Conservation (phyloP, 2,888 invertebrate species). For the Chloroclysta siterata region DNA sequence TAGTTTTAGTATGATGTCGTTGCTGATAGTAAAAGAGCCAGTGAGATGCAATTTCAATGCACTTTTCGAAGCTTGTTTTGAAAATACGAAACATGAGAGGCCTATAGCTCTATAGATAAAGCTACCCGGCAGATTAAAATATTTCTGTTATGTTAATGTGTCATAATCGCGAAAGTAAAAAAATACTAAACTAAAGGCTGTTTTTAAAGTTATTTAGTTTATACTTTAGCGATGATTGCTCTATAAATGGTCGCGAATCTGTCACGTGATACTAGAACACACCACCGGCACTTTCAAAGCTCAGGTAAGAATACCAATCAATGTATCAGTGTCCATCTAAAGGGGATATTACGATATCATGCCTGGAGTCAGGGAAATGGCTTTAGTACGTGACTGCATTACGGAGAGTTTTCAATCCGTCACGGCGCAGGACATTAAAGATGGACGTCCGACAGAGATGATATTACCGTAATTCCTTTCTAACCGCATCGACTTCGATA, state of each 20-base stretch:
- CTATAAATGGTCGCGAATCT: background rate
- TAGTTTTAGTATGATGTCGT: background rate
- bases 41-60: background rate
- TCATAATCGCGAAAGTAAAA: too few species aligned
- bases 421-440: constrained; percentile 54
- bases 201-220: too few species aligned
- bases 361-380: constrained; percentile 47
- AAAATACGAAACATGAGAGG: too few species aligned
- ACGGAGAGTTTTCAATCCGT: constrained; percentile 65
- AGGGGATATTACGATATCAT: constrained; percentile 35
- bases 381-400: constrained; percentile 62
- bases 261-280: background rate
- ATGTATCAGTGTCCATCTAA: constrained; percentile 12
- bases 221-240: too few species aligned
- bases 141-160: too few species aligned
- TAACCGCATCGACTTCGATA: constrained; percentile 13
- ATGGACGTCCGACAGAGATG: constrained; percentile 33
- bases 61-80: background rate
- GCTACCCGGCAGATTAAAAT: too few species aligned
- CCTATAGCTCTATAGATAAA: too few species aligned
- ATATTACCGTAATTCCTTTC: constrained; percentile 29
- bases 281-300: background rate
- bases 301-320: constrained; percentile 15
- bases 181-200: too few species aligned
- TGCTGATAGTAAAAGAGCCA: background rate